phyloP scores from a whole-genome alignment of 2,113 vertebrate genomes.

The Nothocercus julius region DNA sequence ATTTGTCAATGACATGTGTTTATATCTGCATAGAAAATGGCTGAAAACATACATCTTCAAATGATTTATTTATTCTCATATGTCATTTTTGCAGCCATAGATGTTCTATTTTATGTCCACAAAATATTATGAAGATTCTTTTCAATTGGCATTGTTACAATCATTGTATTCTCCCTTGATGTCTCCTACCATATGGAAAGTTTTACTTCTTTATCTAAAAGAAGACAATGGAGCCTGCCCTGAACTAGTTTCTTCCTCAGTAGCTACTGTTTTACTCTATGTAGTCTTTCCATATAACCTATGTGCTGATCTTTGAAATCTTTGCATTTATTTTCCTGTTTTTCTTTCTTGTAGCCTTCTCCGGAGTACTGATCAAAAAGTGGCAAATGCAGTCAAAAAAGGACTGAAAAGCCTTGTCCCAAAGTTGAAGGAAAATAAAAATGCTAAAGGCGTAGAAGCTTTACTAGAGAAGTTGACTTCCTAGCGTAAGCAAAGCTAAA shows the following conservation, averaged over 20 bases:
- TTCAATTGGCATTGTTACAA: neutral
- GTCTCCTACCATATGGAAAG: neutral
- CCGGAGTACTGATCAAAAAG: conserved; percentile 81
- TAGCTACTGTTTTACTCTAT: neutral
- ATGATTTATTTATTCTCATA: neutral
- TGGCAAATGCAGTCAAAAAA: conserved; percentile 81
- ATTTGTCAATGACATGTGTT: neutral
- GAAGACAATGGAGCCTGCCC: neutral
- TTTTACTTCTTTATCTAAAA: neutral
- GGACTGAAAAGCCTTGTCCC: conserved; percentile 81
- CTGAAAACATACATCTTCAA: neutral
- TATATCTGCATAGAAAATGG: neutral
- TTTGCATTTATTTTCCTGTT: neutral
- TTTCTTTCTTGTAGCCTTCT: conserved; percentile 82
- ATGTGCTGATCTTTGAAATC: neutral
- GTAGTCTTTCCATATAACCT: neutral
- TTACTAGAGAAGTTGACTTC: conserved; percentile 86
- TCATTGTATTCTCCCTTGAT: neutral
- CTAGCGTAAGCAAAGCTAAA: conserved; percentile 48
- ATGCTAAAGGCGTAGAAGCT: conserved; percentile 83
- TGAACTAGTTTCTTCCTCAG: neutral
- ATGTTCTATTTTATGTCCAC: neutral
- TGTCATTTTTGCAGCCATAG: neutral
- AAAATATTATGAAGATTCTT: neutral
- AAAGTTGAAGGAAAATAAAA: conserved; percentile 77